Evolutionary conservation across 2,797 vertebrate genomes (phyloP).

Genomic region (Lutjanus argentimaculatus): DNA sequence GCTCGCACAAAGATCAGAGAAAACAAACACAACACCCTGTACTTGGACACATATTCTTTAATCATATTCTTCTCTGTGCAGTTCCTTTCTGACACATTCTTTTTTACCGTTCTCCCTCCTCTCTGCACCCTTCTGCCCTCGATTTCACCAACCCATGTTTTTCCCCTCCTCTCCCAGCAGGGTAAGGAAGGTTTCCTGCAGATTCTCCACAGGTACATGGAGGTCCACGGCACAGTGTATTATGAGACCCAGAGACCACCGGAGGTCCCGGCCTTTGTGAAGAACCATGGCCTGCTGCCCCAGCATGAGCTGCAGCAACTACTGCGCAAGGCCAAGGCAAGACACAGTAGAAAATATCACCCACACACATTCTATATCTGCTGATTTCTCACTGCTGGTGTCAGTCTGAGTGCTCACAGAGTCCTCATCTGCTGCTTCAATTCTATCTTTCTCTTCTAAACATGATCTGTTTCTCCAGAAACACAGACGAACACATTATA

Average conservation of each 20-base stretch:
- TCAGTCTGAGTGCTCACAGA: background rate
- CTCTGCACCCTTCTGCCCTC: background rate
- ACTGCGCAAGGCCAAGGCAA: conserved; percentile 95
- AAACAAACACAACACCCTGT: conserved; percentile 3
- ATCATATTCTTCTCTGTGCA: background rate
- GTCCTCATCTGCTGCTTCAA: background rate
- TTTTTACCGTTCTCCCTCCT: background rate
- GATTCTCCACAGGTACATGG: conserved; percentile 96
- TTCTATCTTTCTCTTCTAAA: background rate
- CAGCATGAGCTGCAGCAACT: conserved; percentile 97
- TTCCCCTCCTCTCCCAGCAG: conserved; percentile 77
- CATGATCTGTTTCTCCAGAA: background rate
- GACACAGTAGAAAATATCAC: conserved; percentile 18
- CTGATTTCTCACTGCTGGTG: background rate
- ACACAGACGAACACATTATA: background rate
- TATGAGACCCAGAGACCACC: conserved; percentile 96
- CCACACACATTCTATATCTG: background rate
- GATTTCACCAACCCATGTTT: conserved; percentile 29
- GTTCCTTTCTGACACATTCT: background rate
- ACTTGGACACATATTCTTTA: conserved; percentile 1
- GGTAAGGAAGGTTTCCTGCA: conserved; percentile 95
- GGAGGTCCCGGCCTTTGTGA: conserved; percentile 95
- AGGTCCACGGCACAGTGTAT: conserved; percentile 97
- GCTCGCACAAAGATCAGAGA: conserved; percentile 16
- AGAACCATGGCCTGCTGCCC: conserved; percentile 95